These are phyloP conservation scores for Boloria euphrosyne DNA, from an alignment of 2,888 invertebrate genomes.

Conservation along the genomic window DNA sequence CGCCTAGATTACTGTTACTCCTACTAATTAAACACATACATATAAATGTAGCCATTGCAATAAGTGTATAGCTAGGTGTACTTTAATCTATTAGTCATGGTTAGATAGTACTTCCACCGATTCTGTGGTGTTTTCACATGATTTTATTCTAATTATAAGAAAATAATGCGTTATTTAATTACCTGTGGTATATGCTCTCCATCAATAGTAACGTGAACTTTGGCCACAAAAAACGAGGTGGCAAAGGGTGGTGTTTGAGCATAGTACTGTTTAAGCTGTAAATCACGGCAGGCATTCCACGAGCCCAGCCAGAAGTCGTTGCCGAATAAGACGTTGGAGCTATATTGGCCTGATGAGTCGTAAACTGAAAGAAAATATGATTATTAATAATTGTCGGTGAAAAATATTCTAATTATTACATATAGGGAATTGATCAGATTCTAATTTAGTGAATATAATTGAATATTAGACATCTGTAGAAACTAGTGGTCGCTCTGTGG, in stretches of 20 bases:
- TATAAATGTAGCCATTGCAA: too few species aligned
- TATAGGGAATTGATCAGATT: neutral
- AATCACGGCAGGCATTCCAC: slow-evolving; percentile 85
- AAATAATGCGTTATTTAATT: slow-evolving; percentile 39
- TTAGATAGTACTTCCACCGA: too few species aligned
- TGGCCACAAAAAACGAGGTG: slow-evolving; percentile 84
- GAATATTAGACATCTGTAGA: too few species aligned
- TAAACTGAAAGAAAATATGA: slow-evolving; percentile 81
- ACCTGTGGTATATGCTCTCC: slow-evolving; percentile 79
- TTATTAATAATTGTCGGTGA: neutral
- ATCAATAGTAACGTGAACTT: slow-evolving; percentile 80
- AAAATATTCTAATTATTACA: neutral
- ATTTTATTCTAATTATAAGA: too few species aligned
- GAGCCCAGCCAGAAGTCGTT: slow-evolving; percentile 93
- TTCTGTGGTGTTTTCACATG: too few species aligned
- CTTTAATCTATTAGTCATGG: too few species aligned
- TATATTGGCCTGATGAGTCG: slow-evolving; percentile 91
- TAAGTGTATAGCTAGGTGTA: too few species aligned
- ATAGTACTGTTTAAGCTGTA: slow-evolving; percentile 80
- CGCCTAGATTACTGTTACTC: too few species aligned
- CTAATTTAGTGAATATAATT: neutral
- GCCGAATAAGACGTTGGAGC: slow-evolving; percentile 88
- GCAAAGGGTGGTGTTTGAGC: slow-evolving; percentile 82
- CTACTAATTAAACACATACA: too few species aligned
- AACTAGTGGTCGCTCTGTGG: too few species aligned